Percentiles rank a stretch among this genome's conserved stretches.
phyloP scores from a whole-genome alignment of 2,113 vertebrate genomes.

The Erinaceus europaeus region DNA sequence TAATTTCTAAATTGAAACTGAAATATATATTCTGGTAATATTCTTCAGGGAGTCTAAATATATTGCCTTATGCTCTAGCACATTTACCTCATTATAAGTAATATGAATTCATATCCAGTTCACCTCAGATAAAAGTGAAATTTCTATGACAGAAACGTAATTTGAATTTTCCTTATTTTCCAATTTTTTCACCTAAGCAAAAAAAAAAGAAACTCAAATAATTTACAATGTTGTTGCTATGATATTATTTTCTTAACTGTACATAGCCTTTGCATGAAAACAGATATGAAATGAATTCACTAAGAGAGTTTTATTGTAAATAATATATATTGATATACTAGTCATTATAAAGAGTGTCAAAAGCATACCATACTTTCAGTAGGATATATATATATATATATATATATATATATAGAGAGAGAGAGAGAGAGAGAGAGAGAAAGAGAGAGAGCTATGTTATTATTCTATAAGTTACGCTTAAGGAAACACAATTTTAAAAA shows the following conservation, averaged over 20 bases:
- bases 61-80: background rate
- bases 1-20: background rate
- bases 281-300: background rate
- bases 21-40: background rate
- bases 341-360: background rate
- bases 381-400: background rate
- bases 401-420: too few relatives aligned
- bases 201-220: background rate
- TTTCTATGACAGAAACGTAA: background rate
- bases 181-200: background rate
- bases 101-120: fast-evolving
- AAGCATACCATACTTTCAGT: background rate
- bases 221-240: too few relatives aligned
- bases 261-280: background rate
- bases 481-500: background rate
- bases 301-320: background rate
- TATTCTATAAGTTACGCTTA: background rate
- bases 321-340: background rate
- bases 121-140: background rate
- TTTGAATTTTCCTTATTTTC: background rate
- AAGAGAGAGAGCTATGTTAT: too few relatives aligned
- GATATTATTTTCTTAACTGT: background rate
- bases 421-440: too few relatives aligned
- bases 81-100: background rate
- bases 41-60: background rate